A percentile compares a stretch with the other conserved stretches of the same genome.
Evolutionary conservation across 2,888 invertebrate genomes (phyloP).

Genomic region (Eumerus sabulonum): DNA sequence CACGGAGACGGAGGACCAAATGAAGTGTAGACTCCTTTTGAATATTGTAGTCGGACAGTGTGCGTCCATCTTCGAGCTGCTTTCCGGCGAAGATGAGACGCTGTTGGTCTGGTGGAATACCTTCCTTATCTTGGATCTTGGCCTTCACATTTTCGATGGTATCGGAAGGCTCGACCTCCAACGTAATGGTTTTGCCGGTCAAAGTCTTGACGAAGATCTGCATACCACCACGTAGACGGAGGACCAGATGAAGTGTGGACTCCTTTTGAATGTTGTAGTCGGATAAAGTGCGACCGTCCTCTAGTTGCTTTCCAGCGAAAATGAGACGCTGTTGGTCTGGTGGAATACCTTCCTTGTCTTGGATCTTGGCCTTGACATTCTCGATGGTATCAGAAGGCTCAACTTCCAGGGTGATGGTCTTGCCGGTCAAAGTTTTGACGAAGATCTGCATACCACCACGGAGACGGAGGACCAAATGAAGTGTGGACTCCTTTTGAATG

Average conservation of each 20-base stretch:
- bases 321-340: constrained; percentile 74
- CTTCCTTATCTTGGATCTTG: constrained; percentile 74
- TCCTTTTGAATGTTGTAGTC: constrained; percentile 97
- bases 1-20: constrained; percentile 72
- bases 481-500: constrained; percentile 69
- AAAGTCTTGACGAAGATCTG: constrained; percentile 74
- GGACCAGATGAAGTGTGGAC: constrained; percentile 91
- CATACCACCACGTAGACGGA: constrained; percentile 91
- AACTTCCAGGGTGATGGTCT: constrained; percentile 75
- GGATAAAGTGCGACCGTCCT: constrained; percentile 93
- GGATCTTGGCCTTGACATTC: constrained; percentile 73
- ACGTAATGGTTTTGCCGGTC: constrained; percentile 72
- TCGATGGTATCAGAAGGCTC: constrained; percentile 70
- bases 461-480: constrained; percentile 69
- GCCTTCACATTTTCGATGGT: constrained; percentile 74
- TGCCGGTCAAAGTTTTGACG: constrained; percentile 75
- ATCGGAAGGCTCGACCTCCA: constrained; percentile 70
- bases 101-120: constrained; percentile 74
- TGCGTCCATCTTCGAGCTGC: constrained; percentile 74
- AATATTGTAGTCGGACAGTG: constrained; percentile 73
- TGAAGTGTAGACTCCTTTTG: constrained; percentile 74
- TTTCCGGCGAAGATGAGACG: constrained; percentile 74
- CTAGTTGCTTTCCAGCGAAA: constrained; percentile 84
- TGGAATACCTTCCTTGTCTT: constrained; percentile 73
- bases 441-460: constrained; percentile 77